Evolutionary conservation across 2,113 vertebrate genomes (phyloP).

Genomic region (Mus musculus): GRCm39 chr11:110216501-110217000

Average conservation of each 20-base stretch:
- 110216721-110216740: conserved; percentile 9
- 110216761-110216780: conserved; percentile 31
- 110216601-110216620: neutral
- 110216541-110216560: neutral
- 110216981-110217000: conserved; percentile 20
- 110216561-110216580: neutral
- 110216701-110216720: neutral
- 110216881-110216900: neutral
- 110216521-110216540: neutral
- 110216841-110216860: conserved; percentile 20
- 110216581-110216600: neutral
- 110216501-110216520: neutral
- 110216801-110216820: neutral
- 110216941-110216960: conserved; percentile 23
- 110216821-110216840: conserved; percentile 8
- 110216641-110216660: conserved; percentile 45
- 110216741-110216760: neutral
- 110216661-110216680: conserved; percentile 4
- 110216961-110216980: conserved; percentile 23
- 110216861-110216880: conserved; percentile 47
- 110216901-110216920: neutral
- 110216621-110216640: neutral
- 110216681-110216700: conserved; percentile 8
- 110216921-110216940: conserved; percentile 22
- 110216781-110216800: conserved; percentile 35